Evolutionary conservation across 2,113 vertebrate genomes (phyloP).

Genomic region (Phainopepla nitens): DNA sequence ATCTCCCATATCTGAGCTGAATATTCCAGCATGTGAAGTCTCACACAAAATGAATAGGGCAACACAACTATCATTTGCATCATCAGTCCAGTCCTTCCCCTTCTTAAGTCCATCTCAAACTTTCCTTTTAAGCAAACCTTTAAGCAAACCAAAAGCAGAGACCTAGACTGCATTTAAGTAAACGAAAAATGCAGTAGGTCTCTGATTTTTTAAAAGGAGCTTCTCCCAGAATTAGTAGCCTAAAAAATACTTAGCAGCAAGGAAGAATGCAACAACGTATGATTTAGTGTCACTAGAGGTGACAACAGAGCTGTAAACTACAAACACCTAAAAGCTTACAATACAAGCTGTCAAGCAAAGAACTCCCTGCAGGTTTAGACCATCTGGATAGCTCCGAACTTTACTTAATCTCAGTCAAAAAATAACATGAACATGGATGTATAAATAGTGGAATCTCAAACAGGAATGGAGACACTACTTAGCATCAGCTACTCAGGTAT

Average conservation of each 20-base stretch:
- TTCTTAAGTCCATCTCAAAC: not conserved
- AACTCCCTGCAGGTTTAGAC: conserved; percentile 32
- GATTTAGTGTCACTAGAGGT: conserved; percentile 6
- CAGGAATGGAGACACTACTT: not conserved
- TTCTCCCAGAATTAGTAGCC: not conserved
- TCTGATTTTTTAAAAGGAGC: not conserved
- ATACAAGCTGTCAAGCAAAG: conserved; percentile 29
- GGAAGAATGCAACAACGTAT: not conserved
- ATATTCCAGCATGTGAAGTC: not conserved
- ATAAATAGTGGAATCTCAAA: not conserved
- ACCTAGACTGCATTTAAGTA: not conserved
- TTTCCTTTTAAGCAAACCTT: not conserved
- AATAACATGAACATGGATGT: not conserved
- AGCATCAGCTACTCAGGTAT: not conserved
- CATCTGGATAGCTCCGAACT: conserved; percentile 30
- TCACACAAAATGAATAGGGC: not conserved
- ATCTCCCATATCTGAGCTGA: not conserved
- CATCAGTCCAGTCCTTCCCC: not conserved
- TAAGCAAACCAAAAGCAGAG: not conserved
- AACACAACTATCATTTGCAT: not conserved
- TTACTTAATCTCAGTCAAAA: not conserved
- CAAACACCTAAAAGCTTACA: conserved; percentile 17
- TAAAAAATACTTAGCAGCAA: not conserved
- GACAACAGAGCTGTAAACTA: conserved; percentile 11
- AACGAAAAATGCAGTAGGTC: not conserved